These are phyloP conservation scores for Sander lucioperca DNA, from an alignment of 2,113 vertebrate genomes.

Conservation along the genomic window DNA sequence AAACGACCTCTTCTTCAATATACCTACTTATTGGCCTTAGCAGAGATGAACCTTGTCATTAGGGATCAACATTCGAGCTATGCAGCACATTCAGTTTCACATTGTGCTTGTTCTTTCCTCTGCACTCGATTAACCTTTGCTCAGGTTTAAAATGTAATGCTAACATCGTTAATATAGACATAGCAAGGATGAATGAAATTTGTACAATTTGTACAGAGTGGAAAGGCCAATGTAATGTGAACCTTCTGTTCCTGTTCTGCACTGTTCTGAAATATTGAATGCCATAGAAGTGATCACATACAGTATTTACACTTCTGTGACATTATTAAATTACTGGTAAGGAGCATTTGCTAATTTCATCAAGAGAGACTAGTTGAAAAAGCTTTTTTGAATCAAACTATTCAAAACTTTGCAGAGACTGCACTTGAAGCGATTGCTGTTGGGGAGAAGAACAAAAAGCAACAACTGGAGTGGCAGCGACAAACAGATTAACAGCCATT, in stretches of 20 bases:
- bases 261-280: conserved; percentile 25
- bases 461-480: neutral
- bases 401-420: neutral
- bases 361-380: conserved; percentile 12
- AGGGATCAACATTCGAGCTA: conserved; percentile 27
- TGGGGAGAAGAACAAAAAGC: neutral
- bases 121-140: conserved; percentile 63
- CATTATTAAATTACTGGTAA: conserved; percentile 6
- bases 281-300: neutral
- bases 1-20: neutral
- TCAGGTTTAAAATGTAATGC: conserved; percentile 37
- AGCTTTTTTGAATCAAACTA: conserved; percentile 8
- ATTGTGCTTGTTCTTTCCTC: neutral
- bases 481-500: neutral
- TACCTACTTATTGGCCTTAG: neutral
- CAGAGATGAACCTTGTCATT: conserved; percentile 30
- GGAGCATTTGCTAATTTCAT: conserved; percentile 12
- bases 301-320: conserved; percentile 31
- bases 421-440: neutral
- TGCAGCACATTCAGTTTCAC: conserved; percentile 3
- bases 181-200: conserved; percentile 30
- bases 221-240: conserved; percentile 17
- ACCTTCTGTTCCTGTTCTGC: neutral
- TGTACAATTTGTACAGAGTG: conserved; percentile 41
- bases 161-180: conserved; percentile 38